phyloP scores from a whole-genome alignment of 2,113 vertebrate species.

The Notothenia coriiceps region DNA sequence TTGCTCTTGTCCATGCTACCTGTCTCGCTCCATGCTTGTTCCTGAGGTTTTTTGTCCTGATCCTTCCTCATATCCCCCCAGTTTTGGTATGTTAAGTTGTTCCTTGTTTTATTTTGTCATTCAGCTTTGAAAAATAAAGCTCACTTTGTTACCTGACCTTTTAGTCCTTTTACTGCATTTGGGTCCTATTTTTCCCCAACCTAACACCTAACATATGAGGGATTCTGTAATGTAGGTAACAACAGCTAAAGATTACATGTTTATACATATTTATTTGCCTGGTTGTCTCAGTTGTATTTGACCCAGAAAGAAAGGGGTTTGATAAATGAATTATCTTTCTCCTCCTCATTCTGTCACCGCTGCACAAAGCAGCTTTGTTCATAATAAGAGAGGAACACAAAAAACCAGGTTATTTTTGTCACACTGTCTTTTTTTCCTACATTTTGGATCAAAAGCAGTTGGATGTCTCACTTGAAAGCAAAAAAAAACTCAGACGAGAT shows the following conservation, averaged over 20 bases:
- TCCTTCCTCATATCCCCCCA: no score
- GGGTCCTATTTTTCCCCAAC: no score
- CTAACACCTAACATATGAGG: not conserved
- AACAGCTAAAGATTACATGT: not conserved
- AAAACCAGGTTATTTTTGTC: slow-evolving; percentile 15
- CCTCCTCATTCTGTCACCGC: slow-evolving; percentile 39
- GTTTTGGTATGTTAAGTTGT: no score
- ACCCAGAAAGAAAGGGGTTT: not conserved
- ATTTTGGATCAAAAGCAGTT: not conserved
- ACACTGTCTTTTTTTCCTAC: not conserved
- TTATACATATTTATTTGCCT: not conserved
- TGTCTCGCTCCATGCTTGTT: no score
- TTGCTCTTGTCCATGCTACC: no score
- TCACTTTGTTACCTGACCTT: no score
- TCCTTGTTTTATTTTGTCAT: no score
- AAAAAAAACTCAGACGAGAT: slow-evolving; percentile 13
- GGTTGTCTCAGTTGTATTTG: not conserved
- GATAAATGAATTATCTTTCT: not conserved
- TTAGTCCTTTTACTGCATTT: no score
- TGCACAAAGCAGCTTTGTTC: slow-evolving; percentile 9
- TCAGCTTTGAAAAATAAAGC: no score
- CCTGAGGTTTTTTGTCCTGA: no score
- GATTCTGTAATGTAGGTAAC: not conserved
- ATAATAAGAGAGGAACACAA: not conserved
- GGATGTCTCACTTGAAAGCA: slow-evolving; percentile 5